Conservation (phyloP, 2,888 invertebrate species). For the Sarcophaga carnaria region DNA sequence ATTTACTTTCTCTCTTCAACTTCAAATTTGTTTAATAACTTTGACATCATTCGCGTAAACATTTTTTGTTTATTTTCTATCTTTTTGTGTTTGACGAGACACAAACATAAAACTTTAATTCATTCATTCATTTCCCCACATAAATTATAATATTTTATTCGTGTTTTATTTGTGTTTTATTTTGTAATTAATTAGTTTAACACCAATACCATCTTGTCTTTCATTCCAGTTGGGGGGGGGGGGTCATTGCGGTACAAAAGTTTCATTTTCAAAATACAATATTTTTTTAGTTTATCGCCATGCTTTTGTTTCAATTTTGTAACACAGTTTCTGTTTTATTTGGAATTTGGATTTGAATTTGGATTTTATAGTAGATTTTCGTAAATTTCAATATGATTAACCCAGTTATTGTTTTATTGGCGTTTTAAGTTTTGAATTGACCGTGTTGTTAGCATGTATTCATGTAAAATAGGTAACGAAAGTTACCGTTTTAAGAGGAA, state of each 20-base stretch:
- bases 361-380: neutral
- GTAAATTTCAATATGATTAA: neutral
- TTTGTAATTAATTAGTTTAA: conserved; percentile 24
- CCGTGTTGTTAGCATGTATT: no score
- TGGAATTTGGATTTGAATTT: neutral
- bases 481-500: no score
- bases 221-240: neutral
- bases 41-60: conserved; percentile 47
- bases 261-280: neutral
- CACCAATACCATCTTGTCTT: neutral
- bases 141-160: conserved; percentile 2
- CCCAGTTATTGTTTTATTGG: neutral
- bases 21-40: conserved; percentile 21
- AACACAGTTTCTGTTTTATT: neutral
- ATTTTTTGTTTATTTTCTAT: neutral
- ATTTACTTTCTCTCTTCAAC: conserved; percentile 39
- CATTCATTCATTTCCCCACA: neutral
- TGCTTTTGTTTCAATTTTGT: neutral
- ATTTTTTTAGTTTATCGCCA: neutral
- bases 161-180: neutral
- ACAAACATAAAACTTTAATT: neutral
- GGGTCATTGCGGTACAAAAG: no score
- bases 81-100: neutral
- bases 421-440: no score
- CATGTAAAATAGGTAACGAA: no score